Evolutionary conservation across 2,888 invertebrate genomes (phyloP).

Genomic region (Monochamus alternatus): DNA sequence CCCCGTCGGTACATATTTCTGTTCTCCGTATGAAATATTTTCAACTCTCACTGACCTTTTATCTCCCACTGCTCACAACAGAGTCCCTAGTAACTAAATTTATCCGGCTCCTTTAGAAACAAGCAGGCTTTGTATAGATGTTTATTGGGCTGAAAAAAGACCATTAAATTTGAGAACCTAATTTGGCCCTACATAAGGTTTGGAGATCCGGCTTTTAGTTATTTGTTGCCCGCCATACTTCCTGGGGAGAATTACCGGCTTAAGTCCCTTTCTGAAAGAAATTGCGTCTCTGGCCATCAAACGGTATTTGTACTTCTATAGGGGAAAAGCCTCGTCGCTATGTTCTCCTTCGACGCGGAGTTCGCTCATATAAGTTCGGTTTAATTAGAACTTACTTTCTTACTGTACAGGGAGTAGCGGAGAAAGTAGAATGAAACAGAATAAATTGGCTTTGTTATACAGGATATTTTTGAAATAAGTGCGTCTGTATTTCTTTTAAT

Average conservation of each 20-base stretch:
- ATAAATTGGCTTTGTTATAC: no score
- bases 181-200: conserved; percentile 8
- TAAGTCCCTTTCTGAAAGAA: conserved; percentile 4
- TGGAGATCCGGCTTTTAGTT: conserved; percentile 8
- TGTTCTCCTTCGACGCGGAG: neutral
- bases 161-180: conserved; percentile 6
- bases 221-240: conserved; percentile 2
- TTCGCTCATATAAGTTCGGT: neutral
- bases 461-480: no score
- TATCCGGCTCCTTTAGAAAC: neutral
- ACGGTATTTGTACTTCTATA: neutral
- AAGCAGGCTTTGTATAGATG: conserved; percentile 9
- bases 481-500: no score
- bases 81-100: neutral
- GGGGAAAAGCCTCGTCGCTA: neutral
- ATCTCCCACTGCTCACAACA: no score
- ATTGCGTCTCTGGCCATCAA: neutral
- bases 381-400: no score
- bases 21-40: no score
- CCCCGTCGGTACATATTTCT: no score
- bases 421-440: no score
- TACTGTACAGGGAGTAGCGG: no score
- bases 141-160: conserved; percentile 9
- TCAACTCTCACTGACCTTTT: no score
- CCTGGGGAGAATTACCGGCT: neutral